Evolutionary conservation across 2,888 invertebrate species (phyloP), one percentile per base, ranked within the genome.

Genomic region (Helobdella robusta): DNA sequence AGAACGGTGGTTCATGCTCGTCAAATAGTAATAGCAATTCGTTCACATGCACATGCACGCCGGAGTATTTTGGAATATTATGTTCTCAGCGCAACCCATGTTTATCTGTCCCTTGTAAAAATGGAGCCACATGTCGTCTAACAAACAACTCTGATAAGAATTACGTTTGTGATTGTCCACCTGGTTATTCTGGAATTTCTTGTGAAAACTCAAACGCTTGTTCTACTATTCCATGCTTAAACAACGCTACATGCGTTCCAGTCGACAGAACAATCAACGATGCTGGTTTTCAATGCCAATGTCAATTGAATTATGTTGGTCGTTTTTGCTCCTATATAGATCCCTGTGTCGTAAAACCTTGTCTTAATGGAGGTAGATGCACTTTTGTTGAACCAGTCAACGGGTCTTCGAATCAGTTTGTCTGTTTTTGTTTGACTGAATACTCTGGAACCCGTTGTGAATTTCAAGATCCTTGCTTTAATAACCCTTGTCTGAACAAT

Each of bases 171-270:
- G 30, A 52, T 20, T 74, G 74, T 62, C 65, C 69, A 1, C 20
- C 67, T 0, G 68, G 59, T n/a, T 71, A 66, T 61, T 68, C 68
- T 25, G 74, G 73, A 3, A n/a, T 61, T 4, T 62, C 52, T 8
- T 74, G 74, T 67, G 71, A 72, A 54, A 66, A 66, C 4, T 46
- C 59, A 18, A 62, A 71, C 3, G 70, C 71, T 0, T 75, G 69
- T 40, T 40, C 63, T 3, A 66, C 60, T 46, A 28, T 8, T 25
- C 70, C 70, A 3, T 70, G 70, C 44, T 11, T 23, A 0, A 69
- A 70, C 44, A 61, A 67, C 18, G 70, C 66, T 11, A 65, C 46
- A 25, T 70, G 70, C 35, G 48, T 25, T 0, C 15, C 28, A 59
- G 28, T 44, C 1, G n/a, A 54, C 28, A 50, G 58, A 3, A 30